Evolutionary conservation across 2,888 invertebrate genomes (phyloP), one percentile per base, ranked within the genome.

Genomic region (Caenorhabditis uteleia): DNA sequence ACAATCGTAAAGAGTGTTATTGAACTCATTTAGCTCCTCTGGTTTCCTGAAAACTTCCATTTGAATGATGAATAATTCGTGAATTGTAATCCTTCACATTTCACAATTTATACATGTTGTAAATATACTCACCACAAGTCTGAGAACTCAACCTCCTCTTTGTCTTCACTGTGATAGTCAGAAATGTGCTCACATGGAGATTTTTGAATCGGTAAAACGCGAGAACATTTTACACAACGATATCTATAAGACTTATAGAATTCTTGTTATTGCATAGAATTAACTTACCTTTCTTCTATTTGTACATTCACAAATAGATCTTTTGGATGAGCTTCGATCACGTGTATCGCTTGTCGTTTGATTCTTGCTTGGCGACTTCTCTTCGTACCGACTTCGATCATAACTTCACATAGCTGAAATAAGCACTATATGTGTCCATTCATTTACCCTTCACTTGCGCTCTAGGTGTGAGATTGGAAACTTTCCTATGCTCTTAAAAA

Each of bases 181-280:
- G n/a, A 18, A 18, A 62, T 62, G 29, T 62, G 62, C 4, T 57
- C 53, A 25, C 62, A 62, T 26, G 57, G 62, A 20, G 62, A 53
- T 39, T 48, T 55, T 14, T 47, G 33, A 25, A 51, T 48, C 6
- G 53, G 42, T n/a, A 62, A n/a, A 2, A 18, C 23, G 27, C 29
- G 40, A 7, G 12, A 2, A 20, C 62, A 62, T 14, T 20, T 21
- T 4, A 33, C 14, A 20, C 62, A 62, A 29, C 57, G 34, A 33
- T 62, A 62, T 16, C 62, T 45, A 10, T 14, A 40, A 40, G n/a
- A n/a, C n/a, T n/a, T n/a, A n/a, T n/a, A n/a, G n/a, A n/a, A n/a
- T n/a, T n/a, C n/a, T n/a, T n/a, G n/a, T n/a, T n/a, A n/a, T n/a
- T n/a, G n/a, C n/a, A n/a, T n/a, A n/a, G n/a, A 29, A 29, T 10